Percentiles rank a stretch among this genome's conserved stretches.
Evolutionary conservation across 2,797 vertebrate genomes (phyloP).

Genomic region (Pseudochirops cupreus): DNA sequence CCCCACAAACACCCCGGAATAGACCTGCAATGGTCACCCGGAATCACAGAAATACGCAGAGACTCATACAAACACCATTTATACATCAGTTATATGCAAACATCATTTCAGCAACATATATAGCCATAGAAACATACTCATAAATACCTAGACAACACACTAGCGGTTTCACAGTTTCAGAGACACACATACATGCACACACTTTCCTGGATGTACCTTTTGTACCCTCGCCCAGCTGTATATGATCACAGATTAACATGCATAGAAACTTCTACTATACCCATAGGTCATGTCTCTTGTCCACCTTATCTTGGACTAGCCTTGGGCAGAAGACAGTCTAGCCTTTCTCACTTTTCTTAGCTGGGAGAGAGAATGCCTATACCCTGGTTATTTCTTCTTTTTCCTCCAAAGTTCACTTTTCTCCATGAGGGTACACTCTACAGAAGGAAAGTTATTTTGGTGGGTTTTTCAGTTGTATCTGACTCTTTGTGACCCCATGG

Average conservation of each 20-base stretch:
- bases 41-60: background rate
- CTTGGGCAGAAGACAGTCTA: background rate
- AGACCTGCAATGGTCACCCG: rapidly evolving
- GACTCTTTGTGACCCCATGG: background rate
- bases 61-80: background rate
- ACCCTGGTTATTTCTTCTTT: background rate
- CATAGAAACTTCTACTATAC: background rate
- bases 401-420: background rate
- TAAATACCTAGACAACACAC: background rate
- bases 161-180: background rate
- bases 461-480: background rate
- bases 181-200: background rate
- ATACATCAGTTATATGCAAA: background rate
- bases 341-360: background rate
- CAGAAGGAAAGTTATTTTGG: background rate
- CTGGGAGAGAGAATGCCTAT: background rate
- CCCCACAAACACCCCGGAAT: rapidly evolving
- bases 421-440: background rate
- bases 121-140: background rate
- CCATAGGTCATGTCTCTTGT: background rate
- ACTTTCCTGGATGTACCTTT: background rate
- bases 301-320: background rate
- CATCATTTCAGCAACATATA: background rate
- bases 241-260: background rate
- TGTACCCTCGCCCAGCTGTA: background rate